phyloP scores from a whole-genome alignment of 2,888 invertebrate genomes.

The Horisme vitalbata region DNA sequence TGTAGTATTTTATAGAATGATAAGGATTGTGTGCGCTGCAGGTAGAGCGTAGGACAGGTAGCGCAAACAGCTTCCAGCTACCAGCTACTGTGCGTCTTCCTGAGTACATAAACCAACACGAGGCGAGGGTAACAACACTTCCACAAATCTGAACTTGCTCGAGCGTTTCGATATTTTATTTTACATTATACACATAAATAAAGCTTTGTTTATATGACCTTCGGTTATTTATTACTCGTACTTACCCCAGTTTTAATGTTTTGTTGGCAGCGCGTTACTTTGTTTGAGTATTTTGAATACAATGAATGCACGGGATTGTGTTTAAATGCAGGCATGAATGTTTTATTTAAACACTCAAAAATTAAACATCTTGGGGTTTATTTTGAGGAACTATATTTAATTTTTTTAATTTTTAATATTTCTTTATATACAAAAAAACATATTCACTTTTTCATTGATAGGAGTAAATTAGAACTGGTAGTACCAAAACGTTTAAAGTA shows the following conservation, averaged over 20 bases:
- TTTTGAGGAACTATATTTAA: too few species aligned
- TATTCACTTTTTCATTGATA: too few species aligned
- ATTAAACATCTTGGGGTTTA: too few species aligned
- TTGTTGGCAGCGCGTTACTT: constrained; percentile 29
- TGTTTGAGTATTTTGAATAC: constrained; percentile 32
- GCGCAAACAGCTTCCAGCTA: constrained; percentile 71
- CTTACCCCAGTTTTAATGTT: constrained; percentile 35
- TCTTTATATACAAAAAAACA: too few species aligned
- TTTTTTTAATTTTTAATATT: too few species aligned
- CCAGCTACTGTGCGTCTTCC: constrained; percentile 72
- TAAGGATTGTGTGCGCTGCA: constrained; percentile 64
- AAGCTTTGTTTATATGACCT: constrained; percentile 34
- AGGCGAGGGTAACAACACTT: constrained; percentile 33
- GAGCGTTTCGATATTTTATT: constrained; percentile 21
- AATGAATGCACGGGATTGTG: constrained; percentile 19
- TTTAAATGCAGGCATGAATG: constrained; percentile 20
- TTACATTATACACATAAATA: constrained; percentile 32
- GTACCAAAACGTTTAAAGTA: too few species aligned
- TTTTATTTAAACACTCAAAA: constrained; percentile 12
- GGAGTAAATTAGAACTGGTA: too few species aligned
- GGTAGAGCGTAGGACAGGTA: constrained; percentile 79
- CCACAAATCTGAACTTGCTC: constrained; percentile 4
- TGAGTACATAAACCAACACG: constrained; percentile 71
- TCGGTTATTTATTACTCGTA: constrained; percentile 30
- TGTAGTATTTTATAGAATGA: constrained; percentile 69